Conservation (phyloP, 2,113 vertebrate genomes). For the Laterallus jamaicensis region DNA sequence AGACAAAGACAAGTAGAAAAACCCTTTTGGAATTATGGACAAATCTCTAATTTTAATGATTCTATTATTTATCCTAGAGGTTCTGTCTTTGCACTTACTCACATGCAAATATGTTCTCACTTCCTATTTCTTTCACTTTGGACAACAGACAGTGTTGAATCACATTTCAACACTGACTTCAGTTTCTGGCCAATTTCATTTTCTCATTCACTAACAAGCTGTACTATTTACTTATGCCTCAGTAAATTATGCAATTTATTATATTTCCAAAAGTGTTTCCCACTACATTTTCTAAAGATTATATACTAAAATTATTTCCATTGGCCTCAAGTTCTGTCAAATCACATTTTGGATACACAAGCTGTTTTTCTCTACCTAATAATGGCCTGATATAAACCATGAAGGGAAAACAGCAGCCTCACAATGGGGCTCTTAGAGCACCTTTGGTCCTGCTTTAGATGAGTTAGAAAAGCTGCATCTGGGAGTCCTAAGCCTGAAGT, state of each 20-base stretch:
- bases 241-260: neutral
- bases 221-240: neutral
- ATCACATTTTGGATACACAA: neutral
- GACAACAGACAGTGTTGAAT: neutral
- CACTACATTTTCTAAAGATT: neutral
- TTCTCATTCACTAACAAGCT: neutral
- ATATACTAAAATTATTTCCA: neutral
- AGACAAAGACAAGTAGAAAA: neutral
- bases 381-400: neutral
- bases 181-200: neutral
- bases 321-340: neutral
- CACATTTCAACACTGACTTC: neutral
- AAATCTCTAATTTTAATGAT: neutral
- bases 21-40: neutral
- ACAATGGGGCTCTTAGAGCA: neutral
- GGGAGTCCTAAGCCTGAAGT: neutral
- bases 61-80: neutral
- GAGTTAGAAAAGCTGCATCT: neutral
- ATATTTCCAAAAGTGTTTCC: neutral
- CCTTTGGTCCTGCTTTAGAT: neutral
- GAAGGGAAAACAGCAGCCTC: neutral
- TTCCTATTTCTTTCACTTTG: neutral
- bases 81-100: neutral
- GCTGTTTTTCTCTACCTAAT: neutral
- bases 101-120: neutral